Base-by-base conservation (phyloP, 1,140 invertebrate genomes). In the Diachasma alloeum region DNA sequence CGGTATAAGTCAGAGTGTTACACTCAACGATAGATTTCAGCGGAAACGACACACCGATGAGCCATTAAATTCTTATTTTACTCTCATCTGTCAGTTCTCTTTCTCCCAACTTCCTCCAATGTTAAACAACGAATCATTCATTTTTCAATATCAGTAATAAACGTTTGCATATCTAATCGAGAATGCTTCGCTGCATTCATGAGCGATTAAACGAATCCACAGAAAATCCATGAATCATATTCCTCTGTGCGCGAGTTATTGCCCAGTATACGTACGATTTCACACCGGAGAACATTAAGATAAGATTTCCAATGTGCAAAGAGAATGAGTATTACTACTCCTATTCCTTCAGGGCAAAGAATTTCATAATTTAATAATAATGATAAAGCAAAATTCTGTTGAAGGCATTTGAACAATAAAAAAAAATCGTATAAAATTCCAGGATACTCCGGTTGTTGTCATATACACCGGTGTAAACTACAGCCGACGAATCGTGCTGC, bases 111-210 rank as follows among this genome's bases (percentile, higher is more conserved):
- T 56, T 56, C 48, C 15, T 56, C 19, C 24, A 10, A 24, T 26
- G 9, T 26, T 9, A 63, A 63, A 63, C 59, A 63, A 63, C 11
- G 24, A 11, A 4, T 15, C 59, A 26, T 0, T 78, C 6, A 31
- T 75, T 73, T 84, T 79, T 79, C 80, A 83, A 83, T 84, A 82
- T 74, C 74, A 63, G 19, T 63, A 81, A 77, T 80, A 75, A 78
- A 75, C 81, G 80, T 81, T 84, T 82, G 81, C 81, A 75, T 82
- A 84, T 84, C 83, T 84, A 84, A 84, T 83, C 82, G 80, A 77
- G 71, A 79, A 81, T 84, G 80, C 77, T 10, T 67, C 53, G 11
- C 13, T 63, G 59, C 24, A 63, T 11, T 63, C 24, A 31, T 26
- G 22, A 63, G 22, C 26, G 53, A 22, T 22, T 24, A 48, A 73